Evolutionary conservation across 2,888 invertebrate species (phyloP).

Genomic region (Clostera curtula): DNA sequence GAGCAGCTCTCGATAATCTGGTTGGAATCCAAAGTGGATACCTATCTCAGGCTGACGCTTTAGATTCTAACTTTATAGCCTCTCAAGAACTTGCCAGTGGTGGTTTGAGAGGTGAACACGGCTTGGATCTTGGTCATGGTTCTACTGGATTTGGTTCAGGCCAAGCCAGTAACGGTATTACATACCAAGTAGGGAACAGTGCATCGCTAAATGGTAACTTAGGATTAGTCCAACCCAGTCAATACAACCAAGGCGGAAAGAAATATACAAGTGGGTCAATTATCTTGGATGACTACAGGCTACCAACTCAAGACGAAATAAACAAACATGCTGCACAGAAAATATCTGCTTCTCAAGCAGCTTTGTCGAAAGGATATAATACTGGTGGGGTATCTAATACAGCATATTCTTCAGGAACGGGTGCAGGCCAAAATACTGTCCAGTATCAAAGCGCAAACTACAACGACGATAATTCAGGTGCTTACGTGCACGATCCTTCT

Average conservation of each 20-base stretch:
- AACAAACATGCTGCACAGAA: slow-evolving; percentile 6
- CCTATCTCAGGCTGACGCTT: slow-evolving; percentile 41
- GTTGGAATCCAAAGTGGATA: slow-evolving; percentile 63
- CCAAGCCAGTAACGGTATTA: slow-evolving; percentile 16
- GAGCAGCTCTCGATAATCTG: slow-evolving; percentile 56
- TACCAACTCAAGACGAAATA: slow-evolving; percentile 35
- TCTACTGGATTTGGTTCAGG: slow-evolving; percentile 4
- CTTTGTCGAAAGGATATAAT: slow-evolving; percentile 13
- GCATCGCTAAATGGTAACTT: slow-evolving; percentile 21
- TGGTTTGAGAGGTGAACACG: slow-evolving; percentile 17
- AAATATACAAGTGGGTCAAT: slow-evolving; percentile 60
- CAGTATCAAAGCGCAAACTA: slow-evolving; percentile 33
- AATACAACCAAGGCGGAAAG: slow-evolving; percentile 37
- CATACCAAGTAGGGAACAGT: slow-evolving; percentile 27
- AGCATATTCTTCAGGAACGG: slow-evolving; percentile 5
- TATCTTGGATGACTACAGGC: slow-evolving; percentile 60
- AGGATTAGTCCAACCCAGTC: slow-evolving; percentile 51
- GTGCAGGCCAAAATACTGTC: slow-evolving; percentile 17
- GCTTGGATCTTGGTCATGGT: slow-evolving; percentile 23
- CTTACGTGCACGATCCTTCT: slow-evolving; percentile 62
- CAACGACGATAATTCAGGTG: slow-evolving; percentile 53
- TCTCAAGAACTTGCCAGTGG: slow-evolving; percentile 50
- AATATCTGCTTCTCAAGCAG: slow-evolving; percentile 12
- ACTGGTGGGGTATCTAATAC: slow-evolving; percentile 2
- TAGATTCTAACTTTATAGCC: slow-evolving; percentile 56